phyloP scores from a whole-genome alignment of 2,797 vertebrate genomes.

The Syngnathus rostellatus region DNA sequence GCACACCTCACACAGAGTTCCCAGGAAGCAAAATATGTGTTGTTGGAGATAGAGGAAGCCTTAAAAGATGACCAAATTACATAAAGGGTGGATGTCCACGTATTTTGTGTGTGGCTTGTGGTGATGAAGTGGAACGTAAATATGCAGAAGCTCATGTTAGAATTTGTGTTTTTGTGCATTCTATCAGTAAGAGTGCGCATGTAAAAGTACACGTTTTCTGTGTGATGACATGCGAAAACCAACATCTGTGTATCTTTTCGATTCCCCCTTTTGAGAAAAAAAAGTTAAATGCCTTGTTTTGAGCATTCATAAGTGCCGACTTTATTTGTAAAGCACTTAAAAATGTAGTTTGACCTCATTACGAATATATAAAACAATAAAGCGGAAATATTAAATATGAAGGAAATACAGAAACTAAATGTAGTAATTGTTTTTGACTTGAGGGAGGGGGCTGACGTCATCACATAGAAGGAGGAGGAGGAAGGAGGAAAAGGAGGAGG shows the following conservation, averaged over 20 bases:
- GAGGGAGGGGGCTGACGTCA: not conserved
- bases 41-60: conserved; percentile 44
- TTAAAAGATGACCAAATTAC: conserved; percentile 39
- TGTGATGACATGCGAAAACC: not conserved
- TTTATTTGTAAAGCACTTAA: not conserved
- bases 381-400: too few species aligned
- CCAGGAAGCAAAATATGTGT: conserved; percentile 39
- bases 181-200: not conserved
- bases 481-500: not conserved
- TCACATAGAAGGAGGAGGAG: not conserved
- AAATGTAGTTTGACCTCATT: not conserved
- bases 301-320: not conserved
- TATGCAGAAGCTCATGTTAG: not conserved
- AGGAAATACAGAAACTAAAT: too few species aligned
- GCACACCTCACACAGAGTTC: conserved; percentile 43
- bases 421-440: not conserved
- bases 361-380: too few species aligned
- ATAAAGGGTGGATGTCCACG: not conserved
- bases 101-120: not conserved
- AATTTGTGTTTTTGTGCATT: not conserved
- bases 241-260: not conserved
- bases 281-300: not conserved
- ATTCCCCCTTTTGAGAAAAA: not conserved
- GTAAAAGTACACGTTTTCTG: not conserved
- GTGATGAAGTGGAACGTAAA: not conserved